Evolutionary conservation across 1,140 invertebrate genomes (phyloP), one percentile per base, ranked within the genome.

Genomic region (Hycleus phaleratus): DNA sequence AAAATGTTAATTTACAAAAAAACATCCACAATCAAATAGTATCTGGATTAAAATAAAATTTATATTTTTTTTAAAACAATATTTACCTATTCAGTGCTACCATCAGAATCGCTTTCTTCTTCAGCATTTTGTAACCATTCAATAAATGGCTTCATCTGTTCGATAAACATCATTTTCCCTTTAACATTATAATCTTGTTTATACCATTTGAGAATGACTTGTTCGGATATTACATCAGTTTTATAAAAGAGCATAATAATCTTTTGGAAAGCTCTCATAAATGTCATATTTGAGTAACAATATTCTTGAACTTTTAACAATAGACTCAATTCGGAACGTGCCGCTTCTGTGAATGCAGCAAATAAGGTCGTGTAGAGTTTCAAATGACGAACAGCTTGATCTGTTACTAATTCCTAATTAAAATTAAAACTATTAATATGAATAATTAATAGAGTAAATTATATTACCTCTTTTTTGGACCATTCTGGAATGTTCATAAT

Each of bases 241-340:
- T 95, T 95, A 79, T 98, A 98, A 77, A 97, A 88, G 66, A 97
- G 84, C 74, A 97, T 82, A 68, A 97, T 87, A 69, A 98, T 95
- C 78, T 97, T 97, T 71, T 94, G 92, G 84, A 97, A 98, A 73
- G 92, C 91, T 75, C 95, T 95, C 90, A 97, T 94, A 75, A 98
- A 97, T 75, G 91, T 94, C 92, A 97, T 97, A 78, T 98, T 97
- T 71, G 95, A 93, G 75, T 97, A 97, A 77, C 95, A 98, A 77
- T 90, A 98, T 71, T 97, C 94, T 77, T 97, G 95, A 65, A 97
- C 87, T 74, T 92, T 93, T 48, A 93, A 79, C 67, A 97, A 81
- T 47, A 97, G 81, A 46, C 86, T 85, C 66, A 95, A 80, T 77
- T 97, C 91, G 49, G 93, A 87, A 68, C 86, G 88, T 64, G 86